Conservation (phyloP, 2,113 vertebrate genomes). For the Pseudorectes ferrugineus region DNA sequence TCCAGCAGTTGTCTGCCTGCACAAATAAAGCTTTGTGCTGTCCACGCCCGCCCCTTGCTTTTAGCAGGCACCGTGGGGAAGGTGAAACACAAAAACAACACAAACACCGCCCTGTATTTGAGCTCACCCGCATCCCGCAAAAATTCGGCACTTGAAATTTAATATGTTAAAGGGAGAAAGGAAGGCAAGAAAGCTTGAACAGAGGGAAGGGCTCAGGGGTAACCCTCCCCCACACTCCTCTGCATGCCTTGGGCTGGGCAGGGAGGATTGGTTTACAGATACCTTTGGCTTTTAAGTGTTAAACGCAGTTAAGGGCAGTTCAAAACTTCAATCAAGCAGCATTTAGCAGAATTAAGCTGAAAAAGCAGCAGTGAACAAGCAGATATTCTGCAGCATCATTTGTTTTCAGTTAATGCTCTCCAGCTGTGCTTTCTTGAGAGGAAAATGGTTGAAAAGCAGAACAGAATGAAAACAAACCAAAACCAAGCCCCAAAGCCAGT, state of each 20-base stretch:
- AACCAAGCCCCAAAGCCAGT: not conserved
- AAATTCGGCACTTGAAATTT: not conserved
- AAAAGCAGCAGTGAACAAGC: not conserved
- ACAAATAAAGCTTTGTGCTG: not conserved
- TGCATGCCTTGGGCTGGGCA: not conserved
- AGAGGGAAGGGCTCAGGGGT: not conserved
- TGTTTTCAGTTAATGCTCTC: not conserved
- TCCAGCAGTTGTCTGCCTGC: not conserved
- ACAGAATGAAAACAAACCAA: constrained; percentile 2
- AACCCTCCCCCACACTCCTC: not conserved
- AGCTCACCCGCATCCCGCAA: not conserved
- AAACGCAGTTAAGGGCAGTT: not conserved
- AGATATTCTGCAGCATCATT: constrained; percentile 9
- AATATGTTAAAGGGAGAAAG: not conserved
- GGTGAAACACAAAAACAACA: not conserved
- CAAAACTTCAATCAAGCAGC: not conserved
- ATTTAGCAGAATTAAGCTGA: not conserved
- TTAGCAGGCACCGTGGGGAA: not conserved
- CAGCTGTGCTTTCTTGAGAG: constrained; percentile 6
- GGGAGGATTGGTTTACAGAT: not conserved
- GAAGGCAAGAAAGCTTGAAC: not conserved
- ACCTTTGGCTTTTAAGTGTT: not conserved
- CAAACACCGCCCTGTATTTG: not conserved
- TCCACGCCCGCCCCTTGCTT: not conserved
- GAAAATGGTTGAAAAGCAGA: not conserved